A percentile compares a stretch with the other conserved stretches of the same genome.
These are phyloP conservation scores for Agrilus planipennis DNA, from an alignment of 1,140 invertebrate species.

Conservation along the genomic window DNA sequence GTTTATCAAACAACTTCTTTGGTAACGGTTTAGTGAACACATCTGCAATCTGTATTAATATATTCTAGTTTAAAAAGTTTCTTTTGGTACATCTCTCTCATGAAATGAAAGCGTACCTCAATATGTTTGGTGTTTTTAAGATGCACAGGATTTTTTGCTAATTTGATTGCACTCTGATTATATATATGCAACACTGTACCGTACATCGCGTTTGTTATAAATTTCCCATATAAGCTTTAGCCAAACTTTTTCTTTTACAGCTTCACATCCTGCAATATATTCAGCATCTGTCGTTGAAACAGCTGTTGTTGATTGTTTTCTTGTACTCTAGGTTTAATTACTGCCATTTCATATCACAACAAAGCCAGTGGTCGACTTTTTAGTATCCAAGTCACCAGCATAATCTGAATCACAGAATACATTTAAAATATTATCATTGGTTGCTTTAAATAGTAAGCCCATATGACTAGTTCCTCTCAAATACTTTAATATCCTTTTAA, in stretches of 20 bases:
- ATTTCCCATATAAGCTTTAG: background rate
- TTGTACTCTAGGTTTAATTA: background rate
- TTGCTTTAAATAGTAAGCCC: conserved; percentile 2
- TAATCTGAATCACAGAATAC: conserved; percentile 2
- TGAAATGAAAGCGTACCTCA: too few species aligned
- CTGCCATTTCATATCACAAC: background rate
- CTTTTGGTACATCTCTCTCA: conserved; percentile 4
- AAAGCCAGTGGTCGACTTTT: background rate
- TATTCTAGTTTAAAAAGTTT: conserved; percentile 4
- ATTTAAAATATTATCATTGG: background rate
- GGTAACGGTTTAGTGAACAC: conserved; percentile 28
- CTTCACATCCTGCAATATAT: conserved; percentile 1
- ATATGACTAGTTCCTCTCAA: background rate
- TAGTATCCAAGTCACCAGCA: background rate
- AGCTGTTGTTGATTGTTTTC: conserved; percentile 1
- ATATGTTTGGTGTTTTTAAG: background rate
- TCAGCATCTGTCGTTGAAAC: conserved; percentile 3
- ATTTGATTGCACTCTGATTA: conserved; percentile 3
- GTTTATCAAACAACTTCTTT: too few species aligned
- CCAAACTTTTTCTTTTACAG: background rate
- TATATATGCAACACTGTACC: background rate
- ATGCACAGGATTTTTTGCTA: background rate
- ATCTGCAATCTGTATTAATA: conserved; percentile 17
- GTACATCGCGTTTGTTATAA: background rate
- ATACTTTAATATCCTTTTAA: too few species aligned